Evolutionary conservation across 2,113 vertebrate genomes (phyloP).

Genomic region (Forbesichthys papilliferus): DNA sequence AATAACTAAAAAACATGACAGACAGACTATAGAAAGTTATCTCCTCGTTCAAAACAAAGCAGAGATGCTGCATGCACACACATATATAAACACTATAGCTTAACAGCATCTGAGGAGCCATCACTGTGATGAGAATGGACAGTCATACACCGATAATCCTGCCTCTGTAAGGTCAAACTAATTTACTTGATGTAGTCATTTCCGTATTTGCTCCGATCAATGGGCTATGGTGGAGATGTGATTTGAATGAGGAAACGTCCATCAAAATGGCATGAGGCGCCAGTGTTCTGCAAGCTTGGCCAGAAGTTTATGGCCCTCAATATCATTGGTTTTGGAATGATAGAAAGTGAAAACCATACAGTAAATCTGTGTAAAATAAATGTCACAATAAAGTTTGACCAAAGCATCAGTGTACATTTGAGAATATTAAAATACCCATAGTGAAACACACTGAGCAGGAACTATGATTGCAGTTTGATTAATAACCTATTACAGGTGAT

Average conservation of each 20-base stretch:
- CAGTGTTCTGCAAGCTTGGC: background rate
- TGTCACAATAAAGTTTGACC: too few relatives aligned
- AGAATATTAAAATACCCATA: background rate
- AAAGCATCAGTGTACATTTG: background rate
- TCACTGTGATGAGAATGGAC: conserved; percentile 59
- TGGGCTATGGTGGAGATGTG: conserved; percentile 41
- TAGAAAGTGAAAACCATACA: background rate
- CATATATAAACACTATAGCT: background rate
- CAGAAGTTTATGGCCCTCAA: background rate
- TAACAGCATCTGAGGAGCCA: conserved; percentile 45
- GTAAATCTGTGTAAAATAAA: background rate
- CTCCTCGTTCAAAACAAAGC: background rate
- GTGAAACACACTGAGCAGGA: background rate
- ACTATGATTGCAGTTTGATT: too few relatives aligned
- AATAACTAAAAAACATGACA: too few relatives aligned
- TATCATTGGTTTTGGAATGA: background rate
- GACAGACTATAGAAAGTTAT: too few relatives aligned
- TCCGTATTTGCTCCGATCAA: conserved; percentile 42
- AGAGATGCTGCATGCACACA: background rate
- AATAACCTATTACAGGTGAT: too few relatives aligned
- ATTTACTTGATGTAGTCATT: conserved; percentile 61
- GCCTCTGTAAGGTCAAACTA: conserved; percentile 52
- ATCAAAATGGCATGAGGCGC: conserved; percentile 13
- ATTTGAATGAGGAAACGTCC: conserved; percentile 52
- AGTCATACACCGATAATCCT: conserved; percentile 48